phyloP scores from a whole-genome alignment of 1,140 invertebrate species.

The Venustaconcha ellipsiformis region DNA sequence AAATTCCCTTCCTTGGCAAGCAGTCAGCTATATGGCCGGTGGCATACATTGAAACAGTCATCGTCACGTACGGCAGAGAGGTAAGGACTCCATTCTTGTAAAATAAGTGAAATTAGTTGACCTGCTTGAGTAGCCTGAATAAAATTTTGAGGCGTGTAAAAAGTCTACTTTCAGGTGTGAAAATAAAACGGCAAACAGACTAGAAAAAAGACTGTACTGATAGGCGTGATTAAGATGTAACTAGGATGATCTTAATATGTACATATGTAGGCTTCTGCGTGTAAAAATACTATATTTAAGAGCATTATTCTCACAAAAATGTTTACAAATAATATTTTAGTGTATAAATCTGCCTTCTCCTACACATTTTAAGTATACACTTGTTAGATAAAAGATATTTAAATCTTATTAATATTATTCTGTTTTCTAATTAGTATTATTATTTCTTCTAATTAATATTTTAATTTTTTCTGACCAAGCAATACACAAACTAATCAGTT shows the following conservation, averaged over 20 bases:
- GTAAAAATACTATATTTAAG: too few relatives aligned
- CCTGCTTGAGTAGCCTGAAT: background rate
- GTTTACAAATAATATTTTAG: too few relatives aligned
- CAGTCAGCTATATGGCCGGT: conserved; percentile 85
- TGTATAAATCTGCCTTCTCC: too few relatives aligned
- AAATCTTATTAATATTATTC: too few relatives aligned
- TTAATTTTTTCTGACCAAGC: background rate
- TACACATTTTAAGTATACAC: background rate
- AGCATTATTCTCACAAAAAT: too few relatives aligned
- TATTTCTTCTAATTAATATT: too few relatives aligned
- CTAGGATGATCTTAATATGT: background rate
- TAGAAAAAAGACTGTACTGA: background rate
- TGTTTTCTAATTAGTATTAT: too few relatives aligned
- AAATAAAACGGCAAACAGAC: background rate
- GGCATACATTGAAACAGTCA: conserved; percentile 81
- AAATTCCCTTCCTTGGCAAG: conserved; percentile 74
- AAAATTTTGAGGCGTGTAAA: background rate
- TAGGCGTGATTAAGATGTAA: background rate
- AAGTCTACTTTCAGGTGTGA: background rate
- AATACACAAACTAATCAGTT: background rate
- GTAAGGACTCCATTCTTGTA: conserved; percentile 89
- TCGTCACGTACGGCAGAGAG: conserved; percentile 86
- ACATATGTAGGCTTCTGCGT: too few relatives aligned
- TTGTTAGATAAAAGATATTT: too few relatives aligned
- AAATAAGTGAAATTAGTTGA: background rate